Conservation (phyloP, 1,140 invertebrate genomes). For the Pachypeltis micranthus region DNA sequence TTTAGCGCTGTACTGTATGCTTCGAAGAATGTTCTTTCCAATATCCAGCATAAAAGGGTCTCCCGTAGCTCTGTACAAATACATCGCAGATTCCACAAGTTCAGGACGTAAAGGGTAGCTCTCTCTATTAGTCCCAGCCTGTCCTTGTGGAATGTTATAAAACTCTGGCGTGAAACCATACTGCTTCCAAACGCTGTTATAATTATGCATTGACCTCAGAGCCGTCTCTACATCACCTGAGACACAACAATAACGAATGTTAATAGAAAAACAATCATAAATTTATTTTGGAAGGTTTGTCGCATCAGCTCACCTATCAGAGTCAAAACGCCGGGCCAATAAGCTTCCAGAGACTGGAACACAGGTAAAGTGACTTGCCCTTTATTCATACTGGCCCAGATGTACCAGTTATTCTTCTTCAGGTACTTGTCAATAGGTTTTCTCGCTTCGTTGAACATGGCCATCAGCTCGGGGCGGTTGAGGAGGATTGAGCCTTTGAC, state of each 20-base stretch:
- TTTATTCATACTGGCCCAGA: slow-evolving; percentile 93
- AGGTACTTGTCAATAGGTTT: slow-evolving; percentile 70
- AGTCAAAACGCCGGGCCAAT: slow-evolving; percentile 94
- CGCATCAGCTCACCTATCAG: slow-evolving; percentile 58
- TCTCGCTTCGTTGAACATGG: slow-evolving; percentile 79
- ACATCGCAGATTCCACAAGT: slow-evolving; percentile 93
- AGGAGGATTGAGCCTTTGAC: slow-evolving; percentile 68
- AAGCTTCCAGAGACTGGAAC: slow-evolving; percentile 96
- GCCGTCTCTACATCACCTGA: slow-evolving; percentile 81
- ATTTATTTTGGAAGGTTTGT: too few species aligned
- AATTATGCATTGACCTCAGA: slow-evolving; percentile 87
- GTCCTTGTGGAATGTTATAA: slow-evolving; percentile 83
- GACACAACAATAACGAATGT: too few species aligned
- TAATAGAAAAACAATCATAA: too few species aligned
- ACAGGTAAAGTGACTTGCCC: slow-evolving; percentile 91
- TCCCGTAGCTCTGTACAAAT: slow-evolving; percentile 83
- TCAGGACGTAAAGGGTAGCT: slow-evolving; percentile 93
- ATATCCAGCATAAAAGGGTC: slow-evolving; percentile 85
- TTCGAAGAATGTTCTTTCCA: slow-evolving; percentile 76
- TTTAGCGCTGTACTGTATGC: slow-evolving; percentile 77
- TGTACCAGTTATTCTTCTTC: slow-evolving; percentile 86
- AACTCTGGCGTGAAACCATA: slow-evolving; percentile 97
- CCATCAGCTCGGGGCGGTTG: slow-evolving; percentile 74
- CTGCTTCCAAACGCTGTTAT: slow-evolving; percentile 90
- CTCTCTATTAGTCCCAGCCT: slow-evolving; percentile 72